Evolutionary conservation across 2,888 invertebrate species (phyloP).

Genomic region (Eretmocerus hayati): DNA sequence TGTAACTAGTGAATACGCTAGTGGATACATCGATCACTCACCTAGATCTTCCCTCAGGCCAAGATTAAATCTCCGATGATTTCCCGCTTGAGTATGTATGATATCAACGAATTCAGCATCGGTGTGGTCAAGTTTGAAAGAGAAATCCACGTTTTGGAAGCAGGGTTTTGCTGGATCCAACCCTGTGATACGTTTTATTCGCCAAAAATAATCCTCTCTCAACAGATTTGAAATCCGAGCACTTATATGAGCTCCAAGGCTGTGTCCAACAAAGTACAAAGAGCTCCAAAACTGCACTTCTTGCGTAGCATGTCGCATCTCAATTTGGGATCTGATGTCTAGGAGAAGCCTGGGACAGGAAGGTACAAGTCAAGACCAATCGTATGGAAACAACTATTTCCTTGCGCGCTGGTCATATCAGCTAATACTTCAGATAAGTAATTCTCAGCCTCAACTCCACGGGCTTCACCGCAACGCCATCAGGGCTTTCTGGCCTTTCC

Average conservation of each 20-base stretch:
- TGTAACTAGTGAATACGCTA: too few relatives aligned
- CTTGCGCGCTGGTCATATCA: too few relatives aligned
- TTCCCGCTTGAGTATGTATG: constrained; percentile 56
- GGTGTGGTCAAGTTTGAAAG: constrained; percentile 50
- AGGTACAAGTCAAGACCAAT: too few relatives aligned
- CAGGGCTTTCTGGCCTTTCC: too few relatives aligned
- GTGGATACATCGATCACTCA: too few relatives aligned
- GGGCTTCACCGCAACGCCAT: too few relatives aligned
- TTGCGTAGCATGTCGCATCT: too few relatives aligned
- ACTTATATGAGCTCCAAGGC: constrained; percentile 58
- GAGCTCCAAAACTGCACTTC: constrained; percentile 25
- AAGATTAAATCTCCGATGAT: constrained; percentile 47
- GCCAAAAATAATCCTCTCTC: constrained; percentile 33
- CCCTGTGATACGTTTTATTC: constrained; percentile 44
- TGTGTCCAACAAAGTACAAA: constrained; percentile 56
- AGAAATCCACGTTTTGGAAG: constrained; percentile 47
- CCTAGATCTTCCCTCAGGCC: constrained; percentile 54
- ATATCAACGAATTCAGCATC: constrained; percentile 59
- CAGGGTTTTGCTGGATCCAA: constrained; percentile 61
- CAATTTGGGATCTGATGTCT: too few relatives aligned
- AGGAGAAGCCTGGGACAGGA: too few relatives aligned
- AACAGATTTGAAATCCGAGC: constrained; percentile 52
- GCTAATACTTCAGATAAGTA: too few relatives aligned
- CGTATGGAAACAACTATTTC: too few relatives aligned
- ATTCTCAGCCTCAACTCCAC: too few relatives aligned